Evolutionary conservation across 2,888 invertebrate genomes (phyloP), one percentile per base, ranked within the genome.

Genomic region (Heliconius ismenius): DNA sequence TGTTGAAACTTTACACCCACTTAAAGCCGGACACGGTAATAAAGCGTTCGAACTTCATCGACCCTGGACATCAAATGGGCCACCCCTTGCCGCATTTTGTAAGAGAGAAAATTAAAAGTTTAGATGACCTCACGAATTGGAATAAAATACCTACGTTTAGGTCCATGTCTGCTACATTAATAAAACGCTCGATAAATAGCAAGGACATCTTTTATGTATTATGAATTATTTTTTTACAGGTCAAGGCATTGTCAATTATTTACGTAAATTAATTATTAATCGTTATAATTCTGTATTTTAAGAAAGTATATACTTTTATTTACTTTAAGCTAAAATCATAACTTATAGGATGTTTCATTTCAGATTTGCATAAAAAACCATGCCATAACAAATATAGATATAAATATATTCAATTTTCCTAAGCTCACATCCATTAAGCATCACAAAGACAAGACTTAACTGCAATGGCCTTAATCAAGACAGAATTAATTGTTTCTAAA

Each of bases 1-100:
- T 93, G 93, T 93, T 92, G 94, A 93, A 94, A 94, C 93, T 94
- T 93, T 93, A 93, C 94, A 93, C 94, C 94, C 94, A 93, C 94
- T 94, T 94, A 93, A 91, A 92, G 92, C 93, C 92, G 94, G 94
- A 93, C 93, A 93, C 92, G 91, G 93, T 93, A 93, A 94, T 94
- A 93, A 94, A 94, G 90, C 93, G 92, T 92, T 90, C 92, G 92
- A 93, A 93, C 91, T 93, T 93, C 89, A 89, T 85, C 91, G 88
- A 90, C 90, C 90, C 90, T 91, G 92, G 91, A 92, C 93, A 92
- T 92, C 92, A 92, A 93, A 93, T 91, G 87, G 87, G 88, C 85
- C 87, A 90, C 92, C 93, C 93, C 91, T 91, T 90, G 86, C 88
- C 89, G 87, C 89, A 88, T 90, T 91, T 91, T 89, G 88, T 88